Conservation (phyloP, 2,113 vertebrate species). For the Regulus satrapa region DNA sequence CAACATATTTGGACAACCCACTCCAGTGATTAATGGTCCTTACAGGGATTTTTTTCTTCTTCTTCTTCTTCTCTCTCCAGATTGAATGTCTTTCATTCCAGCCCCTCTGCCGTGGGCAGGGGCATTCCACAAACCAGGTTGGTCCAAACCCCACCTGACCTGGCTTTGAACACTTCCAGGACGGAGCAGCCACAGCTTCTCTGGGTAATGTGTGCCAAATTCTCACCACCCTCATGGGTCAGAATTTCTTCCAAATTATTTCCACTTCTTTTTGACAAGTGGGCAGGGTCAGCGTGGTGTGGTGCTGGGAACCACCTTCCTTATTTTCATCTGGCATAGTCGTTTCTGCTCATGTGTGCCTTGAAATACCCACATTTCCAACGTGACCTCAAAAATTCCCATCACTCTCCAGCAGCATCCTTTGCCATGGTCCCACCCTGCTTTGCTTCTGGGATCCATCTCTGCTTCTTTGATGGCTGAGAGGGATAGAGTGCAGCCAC, state of each 20-base stretch:
- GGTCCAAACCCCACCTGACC: neutral
- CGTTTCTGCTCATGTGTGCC: neutral
- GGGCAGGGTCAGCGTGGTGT: neutral
- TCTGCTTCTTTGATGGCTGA: too few species aligned
- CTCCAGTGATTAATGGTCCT: neutral
- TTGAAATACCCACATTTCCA: neutral
- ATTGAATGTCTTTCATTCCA: neutral
- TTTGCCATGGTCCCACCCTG: neutral
- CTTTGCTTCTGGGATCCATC: neutral
- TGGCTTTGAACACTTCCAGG: neutral
- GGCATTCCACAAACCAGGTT: neutral
- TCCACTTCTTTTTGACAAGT: neutral
- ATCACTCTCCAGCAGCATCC: neutral
- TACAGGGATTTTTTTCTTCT: neutral
- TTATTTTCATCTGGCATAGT: neutral
- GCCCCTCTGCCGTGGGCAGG: neutral
- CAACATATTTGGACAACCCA: neutral
- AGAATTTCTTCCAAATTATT: neutral
- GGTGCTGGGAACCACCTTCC: neutral
- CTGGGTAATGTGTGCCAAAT: neutral
- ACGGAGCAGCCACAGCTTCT: neutral
- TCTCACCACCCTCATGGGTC: neutral
- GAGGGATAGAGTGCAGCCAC: fast-evolving
- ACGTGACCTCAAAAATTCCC: fast-evolving
- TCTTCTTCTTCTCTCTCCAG: neutral